Percentiles rank a stretch among this genome's conserved stretches.
phyloP scores from a whole-genome alignment of 2,797 vertebrate species.

The Lutjanus campechanus region DNA sequence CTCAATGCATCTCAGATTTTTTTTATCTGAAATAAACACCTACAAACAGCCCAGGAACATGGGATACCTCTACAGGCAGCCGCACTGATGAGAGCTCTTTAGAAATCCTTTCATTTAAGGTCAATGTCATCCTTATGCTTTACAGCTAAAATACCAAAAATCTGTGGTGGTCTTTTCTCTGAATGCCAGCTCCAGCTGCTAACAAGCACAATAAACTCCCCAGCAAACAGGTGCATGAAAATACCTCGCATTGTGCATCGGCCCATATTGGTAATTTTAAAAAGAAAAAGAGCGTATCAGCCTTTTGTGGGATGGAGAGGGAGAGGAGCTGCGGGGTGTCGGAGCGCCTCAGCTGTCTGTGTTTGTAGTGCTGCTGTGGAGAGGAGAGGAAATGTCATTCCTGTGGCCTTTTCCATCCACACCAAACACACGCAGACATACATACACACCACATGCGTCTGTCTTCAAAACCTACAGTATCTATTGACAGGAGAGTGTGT shows the following conservation, averaged over 20 bases:
- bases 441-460: not conserved
- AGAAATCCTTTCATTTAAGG: conserved; percentile 45
- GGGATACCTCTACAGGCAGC: conserved; percentile 1
- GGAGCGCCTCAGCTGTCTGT: conserved; percentile 2
- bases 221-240: conserved; percentile 22
- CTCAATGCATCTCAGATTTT: conserved; percentile 4
- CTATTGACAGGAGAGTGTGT: not conserved
- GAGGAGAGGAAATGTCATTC: conserved; percentile 71
- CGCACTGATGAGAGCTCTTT: conserved; percentile 14
- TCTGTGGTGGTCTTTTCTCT: conserved; percentile 66
- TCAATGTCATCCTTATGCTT: conserved; percentile 65
- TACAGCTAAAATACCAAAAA: conserved; percentile 68
- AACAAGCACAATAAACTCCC: conserved; percentile 36
- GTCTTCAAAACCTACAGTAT: conserved; percentile 11
- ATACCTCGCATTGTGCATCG: conserved; percentile 18
- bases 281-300: not conserved
- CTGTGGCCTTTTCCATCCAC: conserved; percentile 68
- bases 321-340: conserved; percentile 9
- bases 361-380: conserved; percentile 28
- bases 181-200: conserved; percentile 67
- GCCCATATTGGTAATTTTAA: conserved; percentile 5
- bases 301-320: conserved; percentile 28
- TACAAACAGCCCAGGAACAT: not conserved
- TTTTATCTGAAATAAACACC: not conserved
- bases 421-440: conserved; percentile 42